Evolutionary conservation across 1,140 invertebrate species (phyloP).

Genomic region (Drosophila kohkoa): DNA sequence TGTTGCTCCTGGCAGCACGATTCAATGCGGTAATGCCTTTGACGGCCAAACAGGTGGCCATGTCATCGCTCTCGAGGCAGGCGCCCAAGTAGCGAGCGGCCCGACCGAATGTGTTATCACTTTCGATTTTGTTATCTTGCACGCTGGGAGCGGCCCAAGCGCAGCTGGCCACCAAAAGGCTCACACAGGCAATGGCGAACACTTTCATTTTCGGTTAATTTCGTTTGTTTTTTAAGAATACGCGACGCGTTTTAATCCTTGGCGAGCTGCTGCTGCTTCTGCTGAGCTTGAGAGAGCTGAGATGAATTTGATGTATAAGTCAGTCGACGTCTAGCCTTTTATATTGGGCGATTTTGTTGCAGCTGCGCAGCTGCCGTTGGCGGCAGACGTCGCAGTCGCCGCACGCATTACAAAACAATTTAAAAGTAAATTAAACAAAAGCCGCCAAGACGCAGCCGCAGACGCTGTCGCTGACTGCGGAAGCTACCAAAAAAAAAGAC

Average conservation of each 20-base stretch:
- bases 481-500: constrained; percentile 62
- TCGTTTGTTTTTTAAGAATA: constrained; percentile 3
- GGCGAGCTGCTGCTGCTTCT: constrained; percentile 39
- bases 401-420: constrained; percentile 80
- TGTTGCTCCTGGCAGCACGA: constrained; percentile 86
- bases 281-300: constrained; percentile 64
- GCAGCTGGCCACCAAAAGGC: constrained; percentile 71
- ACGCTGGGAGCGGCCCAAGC: constrained; percentile 80
- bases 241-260: constrained; percentile 74
- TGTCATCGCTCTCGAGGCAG: constrained; percentile 85
- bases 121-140: constrained; percentile 81
- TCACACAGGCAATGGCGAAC: constrained; percentile 75
- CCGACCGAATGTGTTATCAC: constrained; percentile 70
- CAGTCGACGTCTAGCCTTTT: constrained; percentile 70
- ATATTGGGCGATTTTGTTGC: constrained; percentile 69
- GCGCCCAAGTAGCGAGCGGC: constrained; percentile 78
- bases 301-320: constrained; percentile 84
- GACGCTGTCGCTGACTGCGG: constrained; percentile 47
- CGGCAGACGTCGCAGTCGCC: constrained; percentile 20
- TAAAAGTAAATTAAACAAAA: constrained; percentile 77
- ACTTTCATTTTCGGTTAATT: constrained; percentile 83
- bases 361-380: constrained; percentile 48
- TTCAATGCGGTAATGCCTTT: constrained; percentile 87
- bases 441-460: constrained; percentile 19
- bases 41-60: constrained; percentile 87